Base-by-base conservation (phyloP, 2,888 invertebrate genomes). In the Heliconius hortense region DNA sequence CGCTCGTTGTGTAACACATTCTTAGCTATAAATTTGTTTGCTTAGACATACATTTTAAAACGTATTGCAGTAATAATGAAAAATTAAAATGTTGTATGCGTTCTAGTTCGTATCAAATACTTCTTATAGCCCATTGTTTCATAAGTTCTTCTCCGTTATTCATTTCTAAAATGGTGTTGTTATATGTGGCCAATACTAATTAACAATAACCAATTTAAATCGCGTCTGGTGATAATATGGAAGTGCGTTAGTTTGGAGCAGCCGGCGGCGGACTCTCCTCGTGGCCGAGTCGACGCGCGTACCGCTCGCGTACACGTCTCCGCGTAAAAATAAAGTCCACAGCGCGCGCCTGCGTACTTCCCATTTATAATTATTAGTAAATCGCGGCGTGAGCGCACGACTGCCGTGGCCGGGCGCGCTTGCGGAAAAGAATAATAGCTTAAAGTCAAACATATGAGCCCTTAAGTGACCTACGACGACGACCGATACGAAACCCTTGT, bases 331-430 rank as follows among this genome's bases (percentile, higher is more conserved):
- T 94, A 94, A 93, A 93, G 92, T 93, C 92, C 83, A 89, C 90
- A 83, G 88, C 86, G 89, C 87, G 88, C 90, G 90, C 90, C 88
- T 88, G 92, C 89, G 92, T 88, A 94, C 93, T 93, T 92, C 90
- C 88, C 89, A 91, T 93, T 92, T 93, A 93, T 91, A 93, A 94
- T 94, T 93, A 94, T 93, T 93, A 94, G 93, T 93, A 93, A 93
- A 93, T 89, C 92, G 90, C 88, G 86, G 90, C 88, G 87, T 89
- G 90, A 88, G 92, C 89, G 89, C 90, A 91, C 90, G 91, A 91
- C 91, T 89, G 90, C 88, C 89, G 89, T 88, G 86, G 86, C 89
- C 89, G 89, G 89, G 85, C 86, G 87, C 88, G 90, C 87, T 89
- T 88, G 90, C 89, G 83, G 85, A 91, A 91, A 91, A 90, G 87